Evolutionary conservation across 2,113 vertebrate species (phyloP).

Genomic region (Rhinichthys klamathensis): DNA sequence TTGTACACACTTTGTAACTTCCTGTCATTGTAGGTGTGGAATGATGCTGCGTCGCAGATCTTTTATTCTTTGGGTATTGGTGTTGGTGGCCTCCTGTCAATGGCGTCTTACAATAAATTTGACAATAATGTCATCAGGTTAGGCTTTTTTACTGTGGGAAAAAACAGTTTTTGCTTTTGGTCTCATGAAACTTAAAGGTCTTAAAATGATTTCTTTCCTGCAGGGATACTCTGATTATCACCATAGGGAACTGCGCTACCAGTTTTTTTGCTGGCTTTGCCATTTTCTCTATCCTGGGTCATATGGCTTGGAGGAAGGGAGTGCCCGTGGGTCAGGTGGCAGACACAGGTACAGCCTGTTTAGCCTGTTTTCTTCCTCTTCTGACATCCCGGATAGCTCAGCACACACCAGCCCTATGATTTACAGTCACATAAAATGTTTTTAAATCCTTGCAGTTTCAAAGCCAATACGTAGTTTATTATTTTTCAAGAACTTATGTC

Average conservation of each 20-base stretch:
- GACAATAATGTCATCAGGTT: constrained; percentile 85
- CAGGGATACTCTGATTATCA: constrained; percentile 82
- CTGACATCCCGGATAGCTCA: background rate
- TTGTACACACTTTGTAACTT: background rate
- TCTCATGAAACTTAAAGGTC: background rate
- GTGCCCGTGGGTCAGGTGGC: constrained; percentile 79
- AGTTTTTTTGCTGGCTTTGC: constrained; percentile 84
- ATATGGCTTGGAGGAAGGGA: constrained; percentile 82
- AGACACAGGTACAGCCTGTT: constrained; percentile 73
- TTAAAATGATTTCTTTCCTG: constrained; percentile 26
- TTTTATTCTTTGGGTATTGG: constrained; percentile 85
- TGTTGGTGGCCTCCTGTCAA: constrained; percentile 81
- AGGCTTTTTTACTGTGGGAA: constrained; percentile 25
- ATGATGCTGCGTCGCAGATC: constrained; percentile 83
- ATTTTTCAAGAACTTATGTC: background rate
- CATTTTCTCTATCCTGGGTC: constrained; percentile 83
- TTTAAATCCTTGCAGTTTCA: background rate
- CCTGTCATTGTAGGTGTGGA: constrained; percentile 77
- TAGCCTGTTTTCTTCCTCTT: background rate
- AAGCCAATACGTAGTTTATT: background rate
- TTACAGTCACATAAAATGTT: background rate
- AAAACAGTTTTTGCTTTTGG: background rate
- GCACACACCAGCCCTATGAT: background rate
- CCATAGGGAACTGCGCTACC: constrained; percentile 78
- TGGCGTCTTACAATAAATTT: constrained; percentile 85